Conservation (phyloP, 2,797 vertebrate species). For the Lagorchestes hirsutus region DNA sequence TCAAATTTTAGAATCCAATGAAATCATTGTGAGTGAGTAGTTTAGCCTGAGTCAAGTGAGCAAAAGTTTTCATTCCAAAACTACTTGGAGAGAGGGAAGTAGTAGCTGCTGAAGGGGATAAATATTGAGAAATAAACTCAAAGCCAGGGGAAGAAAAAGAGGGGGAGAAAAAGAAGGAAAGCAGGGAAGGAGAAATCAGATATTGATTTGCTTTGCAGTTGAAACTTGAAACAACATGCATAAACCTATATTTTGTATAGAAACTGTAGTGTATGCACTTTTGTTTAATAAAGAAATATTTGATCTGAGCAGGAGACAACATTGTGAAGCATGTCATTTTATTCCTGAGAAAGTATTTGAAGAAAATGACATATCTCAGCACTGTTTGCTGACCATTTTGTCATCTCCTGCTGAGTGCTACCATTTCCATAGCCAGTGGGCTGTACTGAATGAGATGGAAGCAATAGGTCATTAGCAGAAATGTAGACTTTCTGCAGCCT, state of each 20-base stretch:
- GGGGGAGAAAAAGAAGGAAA: conserved; percentile 38
- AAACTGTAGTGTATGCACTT: conserved; percentile 76
- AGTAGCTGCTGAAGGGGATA: conserved; percentile 61
- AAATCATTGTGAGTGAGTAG: conserved; percentile 44
- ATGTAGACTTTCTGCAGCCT: conserved; percentile 84
- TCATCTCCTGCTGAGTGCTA: conserved; percentile 87
- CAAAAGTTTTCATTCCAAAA: conserved; percentile 71
- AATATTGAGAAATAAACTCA: conserved; percentile 60
- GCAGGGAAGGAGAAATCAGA: conserved; percentile 56
- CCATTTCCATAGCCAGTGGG: conserved; percentile 88
- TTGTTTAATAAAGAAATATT: conserved; percentile 87
- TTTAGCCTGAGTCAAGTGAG: conserved; percentile 57
- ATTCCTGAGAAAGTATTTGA: conserved; percentile 85
- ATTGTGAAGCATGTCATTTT: conserved; percentile 84
- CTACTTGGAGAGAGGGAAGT: conserved; percentile 44
- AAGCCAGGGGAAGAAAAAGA: neutral
- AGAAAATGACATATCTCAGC: conserved; percentile 87
- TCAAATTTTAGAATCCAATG: conserved; percentile 64
- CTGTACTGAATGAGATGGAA: conserved; percentile 86
- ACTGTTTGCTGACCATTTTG: conserved; percentile 87
- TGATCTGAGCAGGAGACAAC: conserved; percentile 83
- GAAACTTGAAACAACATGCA: conserved; percentile 75
- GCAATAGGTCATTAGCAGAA: conserved; percentile 88
- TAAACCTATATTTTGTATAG: conserved; percentile 78
- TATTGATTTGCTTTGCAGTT: conserved; percentile 80